These are phyloP conservation scores for Drosophila picticornis DNA, from an alignment of 2,888 invertebrate species.

Conservation along the genomic window DNA sequence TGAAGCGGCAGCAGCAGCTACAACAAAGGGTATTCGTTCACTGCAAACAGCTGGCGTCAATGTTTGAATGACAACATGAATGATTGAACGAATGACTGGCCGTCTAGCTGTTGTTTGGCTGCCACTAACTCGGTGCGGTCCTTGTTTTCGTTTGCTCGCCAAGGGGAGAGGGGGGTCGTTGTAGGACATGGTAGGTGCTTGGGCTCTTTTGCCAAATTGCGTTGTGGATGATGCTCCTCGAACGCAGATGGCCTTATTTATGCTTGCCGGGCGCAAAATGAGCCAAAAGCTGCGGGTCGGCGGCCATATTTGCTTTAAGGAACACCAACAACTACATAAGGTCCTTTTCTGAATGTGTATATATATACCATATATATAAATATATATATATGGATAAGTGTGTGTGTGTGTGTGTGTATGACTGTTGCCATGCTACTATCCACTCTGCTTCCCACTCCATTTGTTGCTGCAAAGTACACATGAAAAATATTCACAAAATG, in stretches of 20 bases:
- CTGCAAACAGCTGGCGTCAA: slow-evolving; percentile 67
- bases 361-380: background rate
- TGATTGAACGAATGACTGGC: slow-evolving; percentile 65
- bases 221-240: slow-evolving; percentile 43
- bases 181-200: background rate
- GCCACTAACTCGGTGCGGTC: slow-evolving; percentile 10
- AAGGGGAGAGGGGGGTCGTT: too few species aligned
- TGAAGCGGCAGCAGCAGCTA: background rate
- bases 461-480: slow-evolving; percentile 62
- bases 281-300: slow-evolving; percentile 72
- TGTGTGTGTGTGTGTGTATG: slow-evolving; percentile 16
- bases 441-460: slow-evolving; percentile 21
- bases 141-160: background rate
- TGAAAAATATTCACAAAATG: slow-evolving; percentile 73
- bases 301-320: slow-evolving; percentile 58
- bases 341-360: background rate
- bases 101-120: slow-evolving; percentile 27
- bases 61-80: slow-evolving; percentile 73
- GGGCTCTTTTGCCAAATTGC: slow-evolving; percentile 62
- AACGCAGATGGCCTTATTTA: slow-evolving; percentile 59
- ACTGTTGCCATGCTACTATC: slow-evolving; percentile 53
- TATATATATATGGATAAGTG: slow-evolving; percentile 5
- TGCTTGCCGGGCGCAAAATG: slow-evolving; percentile 66
- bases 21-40: slow-evolving; percentile 30
- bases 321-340: slow-evolving; percentile 39